These are phyloP conservation scores for Pelobates fuscus DNA, from an alignment of 2,113 vertebrate species.

Conservation along the genomic window DNA sequence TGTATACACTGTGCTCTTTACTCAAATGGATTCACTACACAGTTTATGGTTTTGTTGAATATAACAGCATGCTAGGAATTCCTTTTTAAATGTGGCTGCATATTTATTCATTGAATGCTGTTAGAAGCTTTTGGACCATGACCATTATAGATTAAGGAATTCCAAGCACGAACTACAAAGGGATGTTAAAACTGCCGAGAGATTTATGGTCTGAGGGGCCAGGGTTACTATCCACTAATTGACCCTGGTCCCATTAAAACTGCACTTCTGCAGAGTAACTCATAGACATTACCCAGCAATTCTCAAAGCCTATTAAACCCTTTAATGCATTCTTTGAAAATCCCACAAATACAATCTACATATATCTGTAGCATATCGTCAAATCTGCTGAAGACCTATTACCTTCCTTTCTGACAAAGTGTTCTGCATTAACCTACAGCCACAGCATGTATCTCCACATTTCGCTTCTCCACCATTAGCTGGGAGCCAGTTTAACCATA, in stretches of 20 bases:
- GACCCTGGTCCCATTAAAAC: neutral
- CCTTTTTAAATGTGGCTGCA: no score
- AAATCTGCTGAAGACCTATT: neutral
- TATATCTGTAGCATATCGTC: neutral
- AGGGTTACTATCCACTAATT: slow-evolving; percentile 10
- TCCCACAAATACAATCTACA: slow-evolving; percentile 28
- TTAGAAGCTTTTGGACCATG: no score
- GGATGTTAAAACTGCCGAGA: neutral
- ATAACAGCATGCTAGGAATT: no score
- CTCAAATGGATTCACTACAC: no score
- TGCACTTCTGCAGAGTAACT: slow-evolving; percentile 1
- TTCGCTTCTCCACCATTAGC: neutral
- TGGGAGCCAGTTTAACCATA: neutral
- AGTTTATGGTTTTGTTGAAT: no score
- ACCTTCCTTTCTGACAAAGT: slow-evolving; percentile 7
- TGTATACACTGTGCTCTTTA: no score
- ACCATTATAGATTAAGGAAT: neutral
- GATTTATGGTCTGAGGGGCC: neutral
- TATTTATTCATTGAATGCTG: no score
- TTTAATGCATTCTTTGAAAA: slow-evolving; percentile 25
- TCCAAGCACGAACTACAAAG: neutral
- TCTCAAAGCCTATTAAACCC: slow-evolving; percentile 30
- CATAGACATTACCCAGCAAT: slow-evolving; percentile 3
- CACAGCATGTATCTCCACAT: neutral
- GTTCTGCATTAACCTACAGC: slow-evolving; percentile 14